A percentile compares a stretch with the other conserved stretches of the same genome.
These are phyloP conservation scores for Triplophysa siluroides DNA, from an alignment of 2,113 vertebrate genomes.

Conservation along the genomic window DNA sequence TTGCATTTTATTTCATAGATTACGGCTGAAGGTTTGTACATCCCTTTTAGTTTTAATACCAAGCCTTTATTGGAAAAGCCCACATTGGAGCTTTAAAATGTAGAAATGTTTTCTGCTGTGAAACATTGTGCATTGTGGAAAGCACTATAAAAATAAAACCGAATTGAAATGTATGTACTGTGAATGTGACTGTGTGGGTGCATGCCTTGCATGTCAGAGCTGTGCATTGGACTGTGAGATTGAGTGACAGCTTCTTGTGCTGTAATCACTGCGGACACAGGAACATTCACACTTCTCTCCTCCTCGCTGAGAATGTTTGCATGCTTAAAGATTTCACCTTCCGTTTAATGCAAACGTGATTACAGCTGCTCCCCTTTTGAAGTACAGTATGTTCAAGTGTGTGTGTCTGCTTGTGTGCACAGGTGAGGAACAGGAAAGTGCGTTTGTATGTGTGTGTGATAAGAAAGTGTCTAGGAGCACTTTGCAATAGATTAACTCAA, in stretches of 20 bases:
- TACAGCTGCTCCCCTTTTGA: background rate
- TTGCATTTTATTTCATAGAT: background rate
- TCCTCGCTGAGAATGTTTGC: background rate
- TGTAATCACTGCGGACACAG: background rate
- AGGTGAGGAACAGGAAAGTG: background rate
- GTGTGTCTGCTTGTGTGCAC: background rate
- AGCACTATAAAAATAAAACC: background rate
- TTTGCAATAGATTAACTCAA: background rate
- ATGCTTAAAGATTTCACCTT: constrained; percentile 11
- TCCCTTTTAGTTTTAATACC: no score
- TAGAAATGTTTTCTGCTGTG: background rate
- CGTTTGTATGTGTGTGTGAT: background rate
- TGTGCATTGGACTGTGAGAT: constrained; percentile 6
- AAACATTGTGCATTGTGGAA: background rate
- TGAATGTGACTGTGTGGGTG: background rate
- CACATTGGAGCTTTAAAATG: no score
- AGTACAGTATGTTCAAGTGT: background rate
- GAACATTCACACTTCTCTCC: background rate
- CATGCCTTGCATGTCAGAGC: background rate
- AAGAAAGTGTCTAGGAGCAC: background rate
- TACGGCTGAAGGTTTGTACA: background rate
- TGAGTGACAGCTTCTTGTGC: constrained; percentile 16
- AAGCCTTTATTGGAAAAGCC: no score
- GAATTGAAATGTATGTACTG: background rate
- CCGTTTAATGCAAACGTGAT: constrained; percentile 13